Percentiles rank a stretch among this genome's conserved stretches.
Conservation (phyloP, 1,140 invertebrate species). For the Drosophila pseudoobscura region DNA sequence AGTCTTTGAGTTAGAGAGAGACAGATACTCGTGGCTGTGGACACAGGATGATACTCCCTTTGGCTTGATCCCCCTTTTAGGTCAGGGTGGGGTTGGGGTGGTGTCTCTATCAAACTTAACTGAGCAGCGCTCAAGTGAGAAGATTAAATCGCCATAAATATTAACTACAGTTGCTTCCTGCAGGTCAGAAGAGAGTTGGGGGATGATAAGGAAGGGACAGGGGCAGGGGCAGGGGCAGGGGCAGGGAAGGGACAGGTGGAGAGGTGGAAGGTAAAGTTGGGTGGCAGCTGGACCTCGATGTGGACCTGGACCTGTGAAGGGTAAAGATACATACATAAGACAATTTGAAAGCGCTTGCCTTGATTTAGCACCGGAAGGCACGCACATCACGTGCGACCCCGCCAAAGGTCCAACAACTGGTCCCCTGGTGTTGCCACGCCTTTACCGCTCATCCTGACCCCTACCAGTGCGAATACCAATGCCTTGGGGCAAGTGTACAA, state of each 20-base stretch:
- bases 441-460: not conserved
- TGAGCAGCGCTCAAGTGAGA: constrained; percentile 79
- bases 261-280: not conserved
- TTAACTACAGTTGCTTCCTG: constrained; percentile 77
- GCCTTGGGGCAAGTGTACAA: constrained; percentile 61
- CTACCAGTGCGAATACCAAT: too few relatives aligned
- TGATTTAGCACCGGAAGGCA: constrained; percentile 80
- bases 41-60: constrained; percentile 1
- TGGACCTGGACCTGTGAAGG: constrained; percentile 34
- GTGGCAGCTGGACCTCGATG: too few relatives aligned
- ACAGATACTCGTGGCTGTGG: constrained; percentile 11
- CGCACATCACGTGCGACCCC: constrained; percentile 65
- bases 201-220: not conserved
- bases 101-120: constrained; percentile 77
- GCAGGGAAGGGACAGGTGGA: not conserved
- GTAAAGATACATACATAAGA: constrained; percentile 63
- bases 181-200: constrained; percentile 12
- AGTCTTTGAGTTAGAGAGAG: constrained; percentile 6
- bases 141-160: constrained; percentile 82
- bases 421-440: constrained; percentile 4
- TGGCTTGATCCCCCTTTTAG: constrained; percentile 11
- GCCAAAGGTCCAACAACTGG: constrained; percentile 14
- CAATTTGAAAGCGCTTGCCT: constrained; percentile 77
- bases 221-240: not conserved
- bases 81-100: not conserved